Percentiles rank a stretch among this genome's conserved stretches.
Conservation (phyloP, 2,797 vertebrate species). For the Pseudochirops cupreus region DNA sequence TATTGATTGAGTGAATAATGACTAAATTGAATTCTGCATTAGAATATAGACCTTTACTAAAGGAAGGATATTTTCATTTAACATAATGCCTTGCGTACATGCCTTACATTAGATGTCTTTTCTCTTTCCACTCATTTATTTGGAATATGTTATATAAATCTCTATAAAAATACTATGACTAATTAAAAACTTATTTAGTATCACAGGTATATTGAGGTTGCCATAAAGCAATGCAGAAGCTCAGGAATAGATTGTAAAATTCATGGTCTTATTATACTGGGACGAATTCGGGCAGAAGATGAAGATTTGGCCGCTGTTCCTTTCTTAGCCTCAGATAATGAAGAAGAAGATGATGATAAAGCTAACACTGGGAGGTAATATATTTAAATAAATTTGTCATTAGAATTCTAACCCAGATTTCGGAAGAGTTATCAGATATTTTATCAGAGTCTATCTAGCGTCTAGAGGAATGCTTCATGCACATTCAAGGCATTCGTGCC, state of each 20-base stretch:
- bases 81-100: not conserved
- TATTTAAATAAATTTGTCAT: not conserved
- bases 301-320: constrained; percentile 97
- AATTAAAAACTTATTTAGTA: constrained; percentile 86
- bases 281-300: constrained; percentile 95
- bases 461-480: not conserved
- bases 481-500: too few species aligned
- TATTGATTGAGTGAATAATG: not conserved
- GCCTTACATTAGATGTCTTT: not conserved
- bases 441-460: not conserved
- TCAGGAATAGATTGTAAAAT: constrained; percentile 99
- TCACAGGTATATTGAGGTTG: constrained; percentile 96
- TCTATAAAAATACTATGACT: not conserved
- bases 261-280: constrained; percentile 94
- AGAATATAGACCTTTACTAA: not conserved
- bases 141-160: not conserved
- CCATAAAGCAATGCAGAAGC: constrained; percentile 98
- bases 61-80: not conserved
- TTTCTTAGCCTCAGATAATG: constrained; percentile 98
- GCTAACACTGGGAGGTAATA: constrained; percentile 92
- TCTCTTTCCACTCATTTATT: not conserved
- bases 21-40: not conserved
- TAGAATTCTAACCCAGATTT: not conserved
- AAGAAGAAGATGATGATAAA: constrained; percentile 98
- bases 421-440: not conserved